Evolutionary conservation across 2,888 invertebrate species (phyloP).

Genomic region (Archaeoteleia sp.): DNA sequence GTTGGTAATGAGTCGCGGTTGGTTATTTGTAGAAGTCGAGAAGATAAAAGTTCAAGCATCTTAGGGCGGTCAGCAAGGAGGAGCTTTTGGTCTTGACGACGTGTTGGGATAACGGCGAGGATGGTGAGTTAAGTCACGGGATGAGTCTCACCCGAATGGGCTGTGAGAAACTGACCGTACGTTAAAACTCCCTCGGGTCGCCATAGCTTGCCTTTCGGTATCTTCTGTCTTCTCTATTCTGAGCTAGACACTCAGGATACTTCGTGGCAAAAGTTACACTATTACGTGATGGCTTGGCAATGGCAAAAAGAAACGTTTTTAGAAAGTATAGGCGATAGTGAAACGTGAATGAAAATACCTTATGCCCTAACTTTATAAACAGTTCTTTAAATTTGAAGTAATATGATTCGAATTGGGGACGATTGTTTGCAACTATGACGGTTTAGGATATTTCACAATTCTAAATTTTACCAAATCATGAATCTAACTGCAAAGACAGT

Average conservation of each 20-base stretch:
- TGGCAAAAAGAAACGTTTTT: constrained; percentile 49
- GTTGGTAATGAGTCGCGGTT: constrained; percentile 16
- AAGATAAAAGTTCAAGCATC: constrained; percentile 60
- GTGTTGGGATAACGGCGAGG: constrained; percentile 25
- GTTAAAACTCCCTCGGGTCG: constrained; percentile 62
- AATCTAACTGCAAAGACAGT: constrained; percentile 17
- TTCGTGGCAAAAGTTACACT: constrained; percentile 68
- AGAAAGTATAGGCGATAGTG: constrained; percentile 28
- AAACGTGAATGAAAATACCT: too few relatives aligned
- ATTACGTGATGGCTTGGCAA: constrained; percentile 69
- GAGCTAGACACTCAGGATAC: constrained; percentile 24
- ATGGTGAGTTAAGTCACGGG: constrained; percentile 36
- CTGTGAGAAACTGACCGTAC: constrained; percentile 69
- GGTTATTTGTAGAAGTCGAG: constrained; percentile 52
- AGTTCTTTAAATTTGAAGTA: constrained; percentile 1
- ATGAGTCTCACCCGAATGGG: constrained; percentile 52
- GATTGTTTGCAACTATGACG: constrained; percentile 14
- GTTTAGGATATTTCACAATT: constrained; percentile 20
- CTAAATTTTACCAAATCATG: constrained; percentile 23
- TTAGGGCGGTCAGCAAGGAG: constrained; percentile 20
- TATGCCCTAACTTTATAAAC: too few relatives aligned
- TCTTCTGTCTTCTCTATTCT: constrained; percentile 15
- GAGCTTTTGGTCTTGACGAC: constrained; percentile 30
- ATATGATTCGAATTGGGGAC: background rate
- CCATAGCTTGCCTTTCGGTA: constrained; percentile 11